Conservation (phyloP, 2,888 invertebrate species). For the Parascotia fuliginaria region DNA sequence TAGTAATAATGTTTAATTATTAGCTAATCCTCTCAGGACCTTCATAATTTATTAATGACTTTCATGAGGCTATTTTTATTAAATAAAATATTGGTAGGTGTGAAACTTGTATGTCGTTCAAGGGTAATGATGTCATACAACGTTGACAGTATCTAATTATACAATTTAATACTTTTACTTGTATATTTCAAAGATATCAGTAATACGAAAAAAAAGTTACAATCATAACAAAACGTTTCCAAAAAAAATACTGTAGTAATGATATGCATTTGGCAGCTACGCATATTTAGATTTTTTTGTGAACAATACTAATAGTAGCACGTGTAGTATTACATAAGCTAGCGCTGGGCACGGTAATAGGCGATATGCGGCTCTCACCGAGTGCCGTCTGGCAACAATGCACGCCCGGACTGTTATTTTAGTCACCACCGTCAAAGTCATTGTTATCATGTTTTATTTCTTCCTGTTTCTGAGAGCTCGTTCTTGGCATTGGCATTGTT, state of each 20-base stretch:
- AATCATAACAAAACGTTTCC: too few species aligned
- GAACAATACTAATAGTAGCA: constrained; percentile 17
- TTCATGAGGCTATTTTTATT: too few species aligned
- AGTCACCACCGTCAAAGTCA: constrained; percentile 66
- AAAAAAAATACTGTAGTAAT: not conserved
- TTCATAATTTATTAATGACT: too few species aligned
- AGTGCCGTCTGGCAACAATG: constrained; percentile 51
- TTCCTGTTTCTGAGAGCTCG: constrained; percentile 69
- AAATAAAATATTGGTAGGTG: too few species aligned
- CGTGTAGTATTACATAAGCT: constrained; percentile 40
- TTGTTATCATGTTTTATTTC: constrained; percentile 71
- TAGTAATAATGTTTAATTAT: too few species aligned
- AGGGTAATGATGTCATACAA: too few species aligned
- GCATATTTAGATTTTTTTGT: constrained; percentile 12
- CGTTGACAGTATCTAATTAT: too few species aligned
- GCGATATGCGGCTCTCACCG: constrained; percentile 21
- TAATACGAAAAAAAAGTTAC: too few species aligned
- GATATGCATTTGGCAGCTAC: constrained; percentile 8
- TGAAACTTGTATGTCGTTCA: too few species aligned
- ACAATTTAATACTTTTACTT: too few species aligned
- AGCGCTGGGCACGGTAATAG: constrained; percentile 42
- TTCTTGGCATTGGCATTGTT: constrained; percentile 76
- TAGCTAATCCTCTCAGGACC: too few species aligned
- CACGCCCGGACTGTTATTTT: constrained; percentile 79
- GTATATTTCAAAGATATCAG: too few species aligned